Conservation (phyloP, 2,888 invertebrate species). For the Plagodis dolabraria region DNA sequence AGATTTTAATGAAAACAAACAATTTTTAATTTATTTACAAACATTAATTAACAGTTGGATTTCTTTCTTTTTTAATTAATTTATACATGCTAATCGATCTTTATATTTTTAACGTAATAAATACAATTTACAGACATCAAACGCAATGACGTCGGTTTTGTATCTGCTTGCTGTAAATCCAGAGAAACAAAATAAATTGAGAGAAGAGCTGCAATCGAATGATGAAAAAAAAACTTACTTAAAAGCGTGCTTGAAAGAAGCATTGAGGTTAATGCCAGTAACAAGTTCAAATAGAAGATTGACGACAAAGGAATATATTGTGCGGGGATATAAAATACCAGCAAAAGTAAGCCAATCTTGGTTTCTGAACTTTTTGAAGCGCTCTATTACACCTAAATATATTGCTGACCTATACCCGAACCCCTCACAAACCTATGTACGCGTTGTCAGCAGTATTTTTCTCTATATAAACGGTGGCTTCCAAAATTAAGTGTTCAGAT, state of each 20-base stretch:
- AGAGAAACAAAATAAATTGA: slow-evolving; percentile 16
- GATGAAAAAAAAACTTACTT: slow-evolving; percentile 21
- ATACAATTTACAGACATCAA: slow-evolving; percentile 73
- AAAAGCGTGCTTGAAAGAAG: slow-evolving; percentile 56
- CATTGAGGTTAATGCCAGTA: slow-evolving; percentile 51
- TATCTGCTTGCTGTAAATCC: slow-evolving; percentile 14
- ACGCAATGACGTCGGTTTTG: slow-evolving; percentile 75
- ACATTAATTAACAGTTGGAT: too few species aligned
- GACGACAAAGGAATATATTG: slow-evolving; percentile 70
- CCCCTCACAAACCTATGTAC: too few species aligned
- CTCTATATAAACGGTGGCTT: too few species aligned
- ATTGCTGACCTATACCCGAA: too few species aligned
- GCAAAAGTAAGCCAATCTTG: not conserved
- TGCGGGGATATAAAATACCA: slow-evolving; percentile 1
- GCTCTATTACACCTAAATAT: too few species aligned
- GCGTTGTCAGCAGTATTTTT: too few species aligned
- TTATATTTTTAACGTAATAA: not conserved
- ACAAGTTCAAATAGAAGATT: slow-evolving; percentile 69
- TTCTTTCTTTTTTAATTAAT: too few species aligned
- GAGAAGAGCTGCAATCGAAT: slow-evolving; percentile 76
- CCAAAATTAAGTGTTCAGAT: too few species aligned
- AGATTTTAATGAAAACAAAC: too few species aligned
- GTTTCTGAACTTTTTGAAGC: too few species aligned
- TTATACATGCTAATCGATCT: too few species aligned
- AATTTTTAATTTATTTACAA: too few species aligned